Percentiles rank a stretch among this genome's conserved stretches.
phyloP scores from a whole-genome alignment of 2,797 vertebrate species.

The Propithecus deckenii region DNA sequence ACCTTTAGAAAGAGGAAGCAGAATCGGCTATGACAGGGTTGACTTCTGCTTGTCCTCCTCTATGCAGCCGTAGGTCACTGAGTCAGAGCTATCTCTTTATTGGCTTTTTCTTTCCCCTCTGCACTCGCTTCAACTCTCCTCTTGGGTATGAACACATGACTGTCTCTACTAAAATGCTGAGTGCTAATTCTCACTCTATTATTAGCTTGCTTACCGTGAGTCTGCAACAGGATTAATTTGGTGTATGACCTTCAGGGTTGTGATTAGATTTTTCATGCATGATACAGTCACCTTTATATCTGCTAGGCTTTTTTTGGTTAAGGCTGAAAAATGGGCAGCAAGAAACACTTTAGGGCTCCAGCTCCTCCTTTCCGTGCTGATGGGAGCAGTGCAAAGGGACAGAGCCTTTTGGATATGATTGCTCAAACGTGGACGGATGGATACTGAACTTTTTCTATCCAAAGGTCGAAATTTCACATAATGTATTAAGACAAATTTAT shows the following conservation, averaged over 20 bases:
- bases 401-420: background rate
- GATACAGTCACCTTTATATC: background rate
- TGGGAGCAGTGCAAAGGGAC: background rate
- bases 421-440: background rate
- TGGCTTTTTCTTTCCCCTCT: background rate
- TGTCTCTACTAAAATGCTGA: background rate
- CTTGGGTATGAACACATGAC: background rate
- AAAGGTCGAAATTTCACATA: slow-evolving; percentile 3
- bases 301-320: background rate
- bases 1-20: background rate
- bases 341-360: background rate
- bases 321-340: background rate
- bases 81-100: background rate
- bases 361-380: background rate
- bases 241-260: background rate
- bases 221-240: background rate
- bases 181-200: background rate
- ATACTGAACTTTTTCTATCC: background rate
- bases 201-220: background rate
- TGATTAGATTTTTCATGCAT: background rate
- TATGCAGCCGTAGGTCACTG: background rate
- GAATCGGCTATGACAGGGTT: background rate
- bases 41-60: background rate
- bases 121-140: background rate
- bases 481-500: background rate